Conservation (phyloP, 2,888 invertebrate species). For the Epistrophe eligans region DNA sequence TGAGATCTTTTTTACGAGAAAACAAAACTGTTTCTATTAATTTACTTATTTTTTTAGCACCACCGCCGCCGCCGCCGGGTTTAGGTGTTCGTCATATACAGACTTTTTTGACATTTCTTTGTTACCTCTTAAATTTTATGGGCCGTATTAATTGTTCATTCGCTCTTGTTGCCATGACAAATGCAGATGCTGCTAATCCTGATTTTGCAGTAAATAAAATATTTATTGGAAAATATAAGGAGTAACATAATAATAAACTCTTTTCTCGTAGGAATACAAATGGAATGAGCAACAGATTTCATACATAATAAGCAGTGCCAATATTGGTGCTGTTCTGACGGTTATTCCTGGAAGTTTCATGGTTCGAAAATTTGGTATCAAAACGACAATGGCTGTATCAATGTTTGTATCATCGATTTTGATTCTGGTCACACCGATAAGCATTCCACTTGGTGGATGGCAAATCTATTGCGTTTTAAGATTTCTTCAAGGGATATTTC, state of each 20-base stretch:
- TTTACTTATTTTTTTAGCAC: background rate
- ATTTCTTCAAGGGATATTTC: constrained; percentile 87
- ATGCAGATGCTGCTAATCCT: constrained; percentile 82
- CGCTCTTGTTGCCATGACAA: constrained; percentile 88
- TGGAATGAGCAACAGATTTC: constrained; percentile 85
- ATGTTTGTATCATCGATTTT: constrained; percentile 87
- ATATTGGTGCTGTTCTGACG: constrained; percentile 90
- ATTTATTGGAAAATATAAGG: background rate
- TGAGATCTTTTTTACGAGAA: background rate
- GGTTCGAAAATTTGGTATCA: constrained; percentile 88
- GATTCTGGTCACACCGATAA: constrained; percentile 87
- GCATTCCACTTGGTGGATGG: constrained; percentile 87
- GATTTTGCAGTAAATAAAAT: constrained; percentile 82
- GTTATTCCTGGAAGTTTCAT: constrained; percentile 88
- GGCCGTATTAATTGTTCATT: constrained; percentile 88
- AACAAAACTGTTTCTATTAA: background rate
- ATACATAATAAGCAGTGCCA: constrained; percentile 89
- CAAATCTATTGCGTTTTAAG: constrained; percentile 86
- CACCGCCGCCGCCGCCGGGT: background rate
- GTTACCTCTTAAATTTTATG: constrained; percentile 86
- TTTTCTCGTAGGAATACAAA: constrained; percentile 79
- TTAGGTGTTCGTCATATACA: constrained; percentile 85
- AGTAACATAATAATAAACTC: background rate
- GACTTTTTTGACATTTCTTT: constrained; percentile 85
- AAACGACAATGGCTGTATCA: constrained; percentile 85